phyloP scores from a whole-genome alignment of 2,888 invertebrate species.

The Trissolcus brochymenae region DNA sequence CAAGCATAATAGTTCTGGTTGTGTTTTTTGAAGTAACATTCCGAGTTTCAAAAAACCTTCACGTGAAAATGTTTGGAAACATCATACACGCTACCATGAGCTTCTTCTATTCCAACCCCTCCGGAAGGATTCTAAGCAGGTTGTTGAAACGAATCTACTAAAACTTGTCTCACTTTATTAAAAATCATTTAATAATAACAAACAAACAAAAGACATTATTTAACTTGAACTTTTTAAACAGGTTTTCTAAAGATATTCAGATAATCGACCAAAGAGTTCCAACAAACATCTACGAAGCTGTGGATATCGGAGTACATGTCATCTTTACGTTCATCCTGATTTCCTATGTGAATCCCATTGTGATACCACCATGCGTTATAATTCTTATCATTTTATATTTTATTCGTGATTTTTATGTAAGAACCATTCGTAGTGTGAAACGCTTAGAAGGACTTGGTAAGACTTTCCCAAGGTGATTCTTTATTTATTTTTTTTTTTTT shows the following conservation, averaged over 20 bases:
- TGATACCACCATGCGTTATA: slow-evolving; percentile 82
- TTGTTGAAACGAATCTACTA: slow-evolving; percentile 18
- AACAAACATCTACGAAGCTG: slow-evolving; percentile 79
- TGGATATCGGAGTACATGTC: slow-evolving; percentile 80
- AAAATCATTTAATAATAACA: slow-evolving; percentile 73
- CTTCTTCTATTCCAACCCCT: slow-evolving; percentile 92
- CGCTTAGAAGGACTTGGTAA: slow-evolving; percentile 84
- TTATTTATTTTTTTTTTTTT: not conserved
- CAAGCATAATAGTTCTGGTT: slow-evolving; percentile 75
- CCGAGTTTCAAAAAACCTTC: slow-evolving; percentile 86
- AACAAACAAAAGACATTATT: no score
- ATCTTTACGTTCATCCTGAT: slow-evolving; percentile 79
- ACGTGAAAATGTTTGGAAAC: slow-evolving; percentile 88
- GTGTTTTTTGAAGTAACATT: slow-evolving; percentile 83
- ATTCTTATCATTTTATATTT: slow-evolving; percentile 84
- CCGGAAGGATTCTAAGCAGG: slow-evolving; percentile 87
- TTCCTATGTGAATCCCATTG: slow-evolving; percentile 82
- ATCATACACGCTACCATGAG: slow-evolving; percentile 88
- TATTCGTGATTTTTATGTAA: slow-evolving; percentile 86
- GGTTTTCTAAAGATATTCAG: slow-evolving; percentile 93
- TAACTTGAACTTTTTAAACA: slow-evolving; percentile 41
- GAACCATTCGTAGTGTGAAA: slow-evolving; percentile 75
- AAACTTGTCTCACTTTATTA: not conserved
- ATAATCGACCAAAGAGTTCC: slow-evolving; percentile 82
- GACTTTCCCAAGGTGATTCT: slow-evolving; percentile 71